These are phyloP conservation scores for Sarcophaga subvicina DNA, from an alignment of 2,888 invertebrate genomes.

Conservation along the genomic window DNA sequence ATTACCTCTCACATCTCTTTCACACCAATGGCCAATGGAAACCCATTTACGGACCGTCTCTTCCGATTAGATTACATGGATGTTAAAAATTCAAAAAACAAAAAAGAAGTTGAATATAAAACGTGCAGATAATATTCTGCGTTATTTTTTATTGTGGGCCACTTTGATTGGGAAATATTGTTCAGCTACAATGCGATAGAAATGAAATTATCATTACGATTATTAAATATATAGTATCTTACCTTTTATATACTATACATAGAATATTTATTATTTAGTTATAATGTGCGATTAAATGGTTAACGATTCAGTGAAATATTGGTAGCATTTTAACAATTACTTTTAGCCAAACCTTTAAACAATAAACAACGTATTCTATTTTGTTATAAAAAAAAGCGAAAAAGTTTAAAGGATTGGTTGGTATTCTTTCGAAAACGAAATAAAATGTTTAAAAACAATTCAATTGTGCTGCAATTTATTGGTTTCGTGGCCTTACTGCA, in stretches of 20 bases:
- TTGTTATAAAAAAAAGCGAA: background rate
- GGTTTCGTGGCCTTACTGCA: background rate
- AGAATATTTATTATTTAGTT: slow-evolving; percentile 4
- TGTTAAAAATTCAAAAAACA: slow-evolving; percentile 18
- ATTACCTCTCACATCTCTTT: background rate
- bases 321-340: background rate
- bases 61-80: slow-evolving; percentile 44
- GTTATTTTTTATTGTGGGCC: background rate
- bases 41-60: background rate
- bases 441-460: slow-evolving; percentile 23
- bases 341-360: slow-evolving; percentile 11
- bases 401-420: background rate
- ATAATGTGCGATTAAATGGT: background rate
- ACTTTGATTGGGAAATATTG: background rate
- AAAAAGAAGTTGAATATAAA: background rate
- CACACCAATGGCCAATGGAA: background rate
- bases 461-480: background rate
- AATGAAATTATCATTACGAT: background rate
- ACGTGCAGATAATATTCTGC: background rate
- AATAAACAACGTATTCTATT: background rate
- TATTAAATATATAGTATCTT: background rate
- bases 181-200: background rate
- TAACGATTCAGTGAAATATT: slow-evolving; percentile 7
- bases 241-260: background rate
- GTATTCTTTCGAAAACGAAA: too few relatives aligned